Base-by-base conservation (phyloP, 1,140 invertebrate species). In the Araneus ventricosus region DNA sequence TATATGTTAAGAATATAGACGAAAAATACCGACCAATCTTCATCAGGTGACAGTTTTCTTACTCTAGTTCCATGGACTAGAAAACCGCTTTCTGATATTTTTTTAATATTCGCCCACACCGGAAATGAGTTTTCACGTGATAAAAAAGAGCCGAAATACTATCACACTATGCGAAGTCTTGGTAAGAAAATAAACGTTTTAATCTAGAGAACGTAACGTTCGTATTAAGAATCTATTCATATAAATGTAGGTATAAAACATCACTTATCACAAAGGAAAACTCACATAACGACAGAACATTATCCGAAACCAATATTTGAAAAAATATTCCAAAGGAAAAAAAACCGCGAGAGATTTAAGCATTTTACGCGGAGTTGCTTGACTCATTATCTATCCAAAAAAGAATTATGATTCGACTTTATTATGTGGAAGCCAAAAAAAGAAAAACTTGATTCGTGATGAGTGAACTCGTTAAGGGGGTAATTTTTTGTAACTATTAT, bases 221-320 rank as follows among this genome's bases (percentile, higher is more conserved):
- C 27, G 37, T 41, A 84, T 84, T 84, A 84, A 41, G 30, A 45
- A 84, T 63, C 39, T 63, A 87, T 24, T 61, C 85, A 87, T 87
- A 63, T 63, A 87, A 87, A 87, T 37, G 59, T 59, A 87, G 20
- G 85, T 34, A 87, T 87, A 61, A 61, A 87, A 87, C 52, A 52
- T 87, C 85, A 87, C 85, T 87, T 87, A 87, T 87, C 85, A 87
- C 85, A 87, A 87, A 63, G 20, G 52, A 59, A 63, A 87, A 34
- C 85, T 59, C 20, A 37, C 85, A 87, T 87, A 87, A 87, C 63
- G 85, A 87, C 59, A 63, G 85, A 59, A 87, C 59, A 87, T 87
- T 87, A 87, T 87, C 85, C 85, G 85, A 87, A 87, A 87, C 85
- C 85, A 87, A 87, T 87, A 87, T 87, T 87, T 87, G 24, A 87